Evolutionary conservation across 1,140 invertebrate genomes (phyloP).

Genomic region (Drosophila setifemur): DNA sequence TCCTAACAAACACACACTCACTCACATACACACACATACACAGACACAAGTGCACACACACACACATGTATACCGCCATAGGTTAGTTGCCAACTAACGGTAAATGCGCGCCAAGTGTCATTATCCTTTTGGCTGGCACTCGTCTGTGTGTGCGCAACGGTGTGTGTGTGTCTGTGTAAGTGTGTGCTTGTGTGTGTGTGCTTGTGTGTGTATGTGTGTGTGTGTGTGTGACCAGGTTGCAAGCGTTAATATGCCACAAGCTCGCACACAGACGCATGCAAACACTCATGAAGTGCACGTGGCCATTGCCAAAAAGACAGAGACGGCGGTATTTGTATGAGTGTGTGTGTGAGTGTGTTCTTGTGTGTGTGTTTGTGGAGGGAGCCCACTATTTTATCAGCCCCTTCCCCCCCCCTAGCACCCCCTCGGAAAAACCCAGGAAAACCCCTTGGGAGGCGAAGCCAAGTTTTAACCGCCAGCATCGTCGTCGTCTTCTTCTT

Average conservation of each 20-base stretch:
- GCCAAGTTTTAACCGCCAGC: slow-evolving; percentile 70
- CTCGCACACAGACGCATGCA: slow-evolving; percentile 20
- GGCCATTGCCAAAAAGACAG: slow-evolving; percentile 67
- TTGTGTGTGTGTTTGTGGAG: slow-evolving; percentile 7
- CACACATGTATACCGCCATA: slow-evolving; percentile 7
- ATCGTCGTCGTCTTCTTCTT: slow-evolving; percentile 16
- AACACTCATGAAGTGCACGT: slow-evolving; percentile 48
- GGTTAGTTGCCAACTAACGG: slow-evolving; percentile 66
- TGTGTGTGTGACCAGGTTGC: slow-evolving; percentile 43
- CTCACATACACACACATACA: slow-evolving; percentile 9
- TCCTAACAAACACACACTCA: slow-evolving; percentile 9
- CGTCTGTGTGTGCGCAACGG: neutral
- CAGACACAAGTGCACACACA: slow-evolving; percentile 3
- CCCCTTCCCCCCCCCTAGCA: neutral
- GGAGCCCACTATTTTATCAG: slow-evolving; percentile 3
- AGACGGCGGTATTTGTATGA: neutral
- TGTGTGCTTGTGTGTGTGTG: neutral
- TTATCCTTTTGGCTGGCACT: slow-evolving; percentile 75
- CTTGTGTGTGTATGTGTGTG: slow-evolving; percentile 16
- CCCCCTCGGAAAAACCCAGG: slow-evolving; percentile 3
- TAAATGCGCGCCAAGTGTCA: slow-evolving; percentile 75
- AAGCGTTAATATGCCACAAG: slow-evolving; percentile 52
- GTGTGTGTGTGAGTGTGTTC: neutral
- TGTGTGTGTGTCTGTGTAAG: slow-evolving; percentile 3
- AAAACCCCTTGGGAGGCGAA: slow-evolving; percentile 32